Evolutionary conservation across 1,140 invertebrate genomes (phyloP), one percentile per base, ranked within the genome.

Genomic region (Neodiprion virginianus): DNA sequence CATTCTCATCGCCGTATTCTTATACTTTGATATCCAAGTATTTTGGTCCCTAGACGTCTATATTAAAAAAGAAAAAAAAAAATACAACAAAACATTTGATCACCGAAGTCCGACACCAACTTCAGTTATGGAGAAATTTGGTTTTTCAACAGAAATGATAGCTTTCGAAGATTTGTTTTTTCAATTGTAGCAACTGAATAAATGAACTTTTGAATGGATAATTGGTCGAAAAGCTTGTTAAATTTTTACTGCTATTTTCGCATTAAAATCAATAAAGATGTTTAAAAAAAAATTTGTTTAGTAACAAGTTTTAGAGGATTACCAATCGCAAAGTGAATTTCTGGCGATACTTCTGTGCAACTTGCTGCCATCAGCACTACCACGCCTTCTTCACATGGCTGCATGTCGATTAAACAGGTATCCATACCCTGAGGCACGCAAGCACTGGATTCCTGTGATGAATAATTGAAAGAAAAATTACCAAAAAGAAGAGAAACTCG

Each of bases 291-390:
- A 74, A 67, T 69, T 71, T 50, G 47, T 28, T 12, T 49, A 69
- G 47, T 21, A 50, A 9, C 14, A 78, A 40, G 2, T 74, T 8
- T 67, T 71, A 71, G 69, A 21, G 73, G 82, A 79, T 85, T 86
- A 93, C 92, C 92, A 69, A 95, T 81, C 28, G 93, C 94, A 87
- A 94, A 94, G 80, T 93, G 89, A 72, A 95, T 89, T 78, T 93
- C 91, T 2, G 91, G 89, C 14, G 92, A 91, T 66, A 92, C 84
- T 11, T 92, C 90, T 3, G 90, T 84, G 83, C 94, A 93, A 14
- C 93, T 89, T 28, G 93, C 93, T 17, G 94, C 94, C 67, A 93
- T 91, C 11, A 97, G 88, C 71, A 97, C 82, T 71, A 96, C 90
- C 40, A 96, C 88, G 12, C 92, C 92, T 50, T 92, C 91, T 28